Evolutionary conservation across 2,797 vertebrate species (phyloP), one percentile per base, ranked within the genome.

Genomic region (Scleropages formosus): DNA sequence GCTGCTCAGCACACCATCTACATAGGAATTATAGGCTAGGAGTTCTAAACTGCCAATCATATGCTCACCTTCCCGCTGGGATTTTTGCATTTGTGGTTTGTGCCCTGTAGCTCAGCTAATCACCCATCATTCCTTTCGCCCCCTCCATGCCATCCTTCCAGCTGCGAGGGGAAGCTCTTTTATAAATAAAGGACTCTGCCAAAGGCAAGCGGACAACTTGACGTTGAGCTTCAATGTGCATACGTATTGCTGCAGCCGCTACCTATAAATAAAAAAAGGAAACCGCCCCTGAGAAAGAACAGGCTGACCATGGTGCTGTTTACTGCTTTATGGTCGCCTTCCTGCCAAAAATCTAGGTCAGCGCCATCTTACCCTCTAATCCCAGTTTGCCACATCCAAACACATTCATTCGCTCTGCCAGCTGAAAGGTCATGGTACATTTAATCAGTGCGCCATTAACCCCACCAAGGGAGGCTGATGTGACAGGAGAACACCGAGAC

Each of bases 401-500:
- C 24, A 49, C 46, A 58, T 58, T 73, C 49, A 68, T 73, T 76
- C 77, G 69, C 72, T 77, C 46, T 72, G 69, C 72, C 75, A 77
- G 73, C 77, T 80, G 72, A 81, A 84, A 83, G 82, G 82, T 87
- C 82, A 86, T 44, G 81, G 82, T 83, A 81, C 78, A 84, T 86
- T 82, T 85, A 80, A 80, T 81, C 79, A 74, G 74, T 79, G 69
- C 75, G 64, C 73, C 46, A 78, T 86, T 81, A 85, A 84, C 27
- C 84, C 77, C 80, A 80, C 39, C 49, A 70, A 80, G 72, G 63
- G 51, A 80, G 31, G 51, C 60, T 39, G 24, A 78, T 76, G 72
- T 26, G 56, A 59, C 80, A 88, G 65, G 86, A 81, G 85, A 87
- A 87, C 80, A 76, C 78, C 27, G 31, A 71, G 24, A 59, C 26